Evolutionary conservation across 2,888 invertebrate species (phyloP), one percentile per base, ranked within the genome.

Genomic region (Amphipoea lucens): DNA sequence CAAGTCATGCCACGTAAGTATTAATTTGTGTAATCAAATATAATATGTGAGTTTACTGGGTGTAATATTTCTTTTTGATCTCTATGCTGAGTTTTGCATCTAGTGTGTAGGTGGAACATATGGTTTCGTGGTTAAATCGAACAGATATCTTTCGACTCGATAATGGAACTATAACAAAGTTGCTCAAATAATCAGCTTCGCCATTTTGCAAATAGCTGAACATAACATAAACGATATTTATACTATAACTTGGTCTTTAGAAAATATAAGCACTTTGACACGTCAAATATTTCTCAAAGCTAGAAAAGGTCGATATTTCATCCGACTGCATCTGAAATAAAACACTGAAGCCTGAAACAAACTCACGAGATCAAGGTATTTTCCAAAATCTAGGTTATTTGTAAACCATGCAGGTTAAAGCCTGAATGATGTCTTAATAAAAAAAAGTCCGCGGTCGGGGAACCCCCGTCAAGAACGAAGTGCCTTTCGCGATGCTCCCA

Each of bases 1-100:
- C 83, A 79, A 84, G 66, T 71, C 17, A 36, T 60, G 42, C n/a
- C 17, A 65, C 23, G 23, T 60, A n/a, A 11, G 7, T 79, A 84
- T 60, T 74, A 54, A 71, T 76, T 71, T 72, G 72, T 62, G 40
- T 40, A 62, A 80, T 66, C 57, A 73, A 73, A 79, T 45, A 45
- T 40, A 63, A 74, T 17, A 73, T 6, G 29, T 48, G 11, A 45
- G 40, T 51, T 63, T 78, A 79, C n/a, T 48, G 14, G 14, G 51
- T 20, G 71, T 62, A 48, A 67, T 82, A 40, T 76, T 62, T 76
- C 7, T 71, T 60, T 40, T 17, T 36, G 29, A 36, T 48, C 69
- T 62, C 9, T 65, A 23, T 40, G 62, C 54, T 62, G 17, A n/a
- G 17, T 45, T 54, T 68, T 36, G 7, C 57, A 40, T 42, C 3